A percentile compares a stretch with the other conserved stretches of the same genome.
phyloP scores from a whole-genome alignment of 2,888 invertebrate genomes.

The Drosophila suboccidentalis region DNA sequence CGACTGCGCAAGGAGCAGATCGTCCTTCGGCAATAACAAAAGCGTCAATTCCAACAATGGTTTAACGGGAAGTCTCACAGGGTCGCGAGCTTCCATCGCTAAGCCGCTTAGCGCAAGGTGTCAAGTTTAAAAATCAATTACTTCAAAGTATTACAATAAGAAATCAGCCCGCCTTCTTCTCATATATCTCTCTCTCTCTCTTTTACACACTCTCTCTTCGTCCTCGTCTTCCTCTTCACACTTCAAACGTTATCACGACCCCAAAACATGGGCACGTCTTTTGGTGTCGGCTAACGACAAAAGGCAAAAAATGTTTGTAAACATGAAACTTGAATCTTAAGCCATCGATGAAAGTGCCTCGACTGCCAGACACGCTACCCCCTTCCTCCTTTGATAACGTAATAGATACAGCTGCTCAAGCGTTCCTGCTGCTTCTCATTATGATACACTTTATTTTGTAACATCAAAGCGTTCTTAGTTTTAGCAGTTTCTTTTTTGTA shows the following conservation, averaged over 20 bases:
- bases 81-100: slow-evolving; percentile 57
- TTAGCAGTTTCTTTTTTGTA: no score
- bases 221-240: neutral
- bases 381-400: neutral
- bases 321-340: slow-evolving; percentile 40
- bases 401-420: slow-evolving; percentile 8
- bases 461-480: slow-evolving; percentile 3
- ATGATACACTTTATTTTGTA: neutral
- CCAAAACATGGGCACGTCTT: slow-evolving; percentile 23
- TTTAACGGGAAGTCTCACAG: slow-evolving; percentile 14
- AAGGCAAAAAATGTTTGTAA: slow-evolving; percentile 44
- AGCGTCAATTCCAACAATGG: slow-evolving; percentile 39
- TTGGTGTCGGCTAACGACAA: slow-evolving; percentile 27
- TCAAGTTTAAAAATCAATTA: slow-evolving; percentile 81
- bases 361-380: slow-evolving; percentile 1
- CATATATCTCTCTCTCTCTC: neutral
- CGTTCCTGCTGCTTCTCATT: slow-evolving; percentile 3
- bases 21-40: slow-evolving; percentile 31
- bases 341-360: slow-evolving; percentile 41
- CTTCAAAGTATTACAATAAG: slow-evolving; percentile 62
- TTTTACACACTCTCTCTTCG: no score
- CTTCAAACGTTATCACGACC: slow-evolving; percentile 1
- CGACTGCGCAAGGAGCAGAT: neutral
- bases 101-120: slow-evolving; percentile 77
- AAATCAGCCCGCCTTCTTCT: slow-evolving; percentile 21